Conservation (phyloP, 1,140 invertebrate species). For the Pteromalus puparum region DNA sequence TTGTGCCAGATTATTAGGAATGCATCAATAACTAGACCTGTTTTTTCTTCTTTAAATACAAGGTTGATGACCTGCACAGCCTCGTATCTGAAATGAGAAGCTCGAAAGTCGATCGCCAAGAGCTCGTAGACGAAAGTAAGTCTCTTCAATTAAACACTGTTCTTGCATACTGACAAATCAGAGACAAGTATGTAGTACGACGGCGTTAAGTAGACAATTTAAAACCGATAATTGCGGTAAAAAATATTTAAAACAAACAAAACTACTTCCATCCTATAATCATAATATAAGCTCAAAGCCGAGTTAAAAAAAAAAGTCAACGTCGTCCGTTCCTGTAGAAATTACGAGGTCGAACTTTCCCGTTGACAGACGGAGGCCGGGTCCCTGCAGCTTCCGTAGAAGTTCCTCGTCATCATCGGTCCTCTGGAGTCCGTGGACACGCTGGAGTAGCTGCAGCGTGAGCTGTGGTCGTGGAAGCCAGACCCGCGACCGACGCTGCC, state of each 20-base stretch:
- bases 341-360: constrained; percentile 16
- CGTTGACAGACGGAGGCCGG: background rate
- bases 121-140: background rate
- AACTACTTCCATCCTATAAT: background rate
- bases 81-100: constrained; percentile 15
- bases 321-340: background rate
- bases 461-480: constrained; percentile 78
- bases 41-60: background rate
- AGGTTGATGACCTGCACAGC: constrained; percentile 31
- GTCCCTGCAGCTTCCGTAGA: background rate
- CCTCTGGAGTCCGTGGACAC: constrained; percentile 76
- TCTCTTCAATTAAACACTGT: background rate
- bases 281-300: background rate
- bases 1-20: background rate
- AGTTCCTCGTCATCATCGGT: background rate
- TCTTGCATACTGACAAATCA: background rate
- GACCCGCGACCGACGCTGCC: constrained; percentile 77
- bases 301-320: background rate
- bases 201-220: background rate
- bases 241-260: background rate
- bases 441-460: constrained; percentile 78
- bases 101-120: background rate
- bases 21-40: background rate
- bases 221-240: background rate
- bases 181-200: background rate